Evolutionary conservation across 1,140 invertebrate species (phyloP).

Genomic region (Drosophila rhopaloa): DNA sequence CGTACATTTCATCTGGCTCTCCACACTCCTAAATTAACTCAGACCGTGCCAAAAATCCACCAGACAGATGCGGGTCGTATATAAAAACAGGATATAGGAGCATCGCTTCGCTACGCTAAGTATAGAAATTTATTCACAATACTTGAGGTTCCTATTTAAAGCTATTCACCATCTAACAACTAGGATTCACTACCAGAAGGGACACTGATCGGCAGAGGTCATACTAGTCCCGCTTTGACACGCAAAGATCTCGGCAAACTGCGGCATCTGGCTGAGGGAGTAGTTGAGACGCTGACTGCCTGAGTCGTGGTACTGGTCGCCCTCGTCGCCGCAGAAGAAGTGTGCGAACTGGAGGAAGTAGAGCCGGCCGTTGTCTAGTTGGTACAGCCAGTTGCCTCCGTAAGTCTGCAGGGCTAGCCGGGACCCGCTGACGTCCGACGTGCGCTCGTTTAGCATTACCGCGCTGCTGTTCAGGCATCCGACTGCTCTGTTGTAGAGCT

Average conservation of each 20-base stretch:
- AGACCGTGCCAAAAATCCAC: neutral
- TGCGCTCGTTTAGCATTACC: conserved; percentile 55
- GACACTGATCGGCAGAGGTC: conserved; percentile 93
- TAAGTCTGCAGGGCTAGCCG: conserved; percentile 66
- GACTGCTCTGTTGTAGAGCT: conserved; percentile 28
- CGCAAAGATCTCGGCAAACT: conserved; percentile 90
- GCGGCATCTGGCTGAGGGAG: conserved; percentile 91
- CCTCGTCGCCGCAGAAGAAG: conserved; percentile 75
- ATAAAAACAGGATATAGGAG: conserved; percentile 27
- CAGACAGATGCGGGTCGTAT: conserved; percentile 31
- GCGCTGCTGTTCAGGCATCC: conserved; percentile 53
- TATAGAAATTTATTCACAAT: conserved; percentile 69
- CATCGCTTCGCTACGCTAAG: conserved; percentile 15
- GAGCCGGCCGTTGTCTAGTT: conserved; percentile 36
- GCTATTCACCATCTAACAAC: conserved; percentile 33
- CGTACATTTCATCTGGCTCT: neutral
- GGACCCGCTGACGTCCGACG: conserved; percentile 71
- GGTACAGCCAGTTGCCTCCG: conserved; percentile 21
- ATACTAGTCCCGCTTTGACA: conserved; percentile 90
- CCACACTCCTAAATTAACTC: neutral
- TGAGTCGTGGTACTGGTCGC: conserved; percentile 91
- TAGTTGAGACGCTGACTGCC: conserved; percentile 91
- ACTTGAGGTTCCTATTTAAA: conserved; percentile 69
- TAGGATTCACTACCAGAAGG: conserved; percentile 88
- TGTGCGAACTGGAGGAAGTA: conserved; percentile 78